phyloP scores from a whole-genome alignment of 2,113 vertebrate genomes.

The Elachura formosa region DNA sequence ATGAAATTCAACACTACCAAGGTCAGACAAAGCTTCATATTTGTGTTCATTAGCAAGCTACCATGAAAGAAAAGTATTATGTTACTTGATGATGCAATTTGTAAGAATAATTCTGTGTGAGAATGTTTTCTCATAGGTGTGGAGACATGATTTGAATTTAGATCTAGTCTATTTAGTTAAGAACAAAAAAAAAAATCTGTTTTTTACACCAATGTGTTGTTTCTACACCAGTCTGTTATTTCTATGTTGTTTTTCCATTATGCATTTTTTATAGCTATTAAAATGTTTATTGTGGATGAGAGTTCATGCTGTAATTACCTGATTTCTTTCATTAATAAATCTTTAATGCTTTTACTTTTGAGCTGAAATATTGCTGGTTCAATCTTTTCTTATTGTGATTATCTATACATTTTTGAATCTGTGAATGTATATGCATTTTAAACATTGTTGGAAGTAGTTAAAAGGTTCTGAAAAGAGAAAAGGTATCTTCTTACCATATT shows the following conservation, averaged over 20 bases:
- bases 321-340: neutral
- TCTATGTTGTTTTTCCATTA: neutral
- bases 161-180: neutral
- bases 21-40: neutral
- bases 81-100: neutral
- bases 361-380: neutral
- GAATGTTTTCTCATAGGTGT: neutral
- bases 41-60: neutral
- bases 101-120: neutral
- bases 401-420: neutral
- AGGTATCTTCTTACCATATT: neutral
- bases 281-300: neutral
- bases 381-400: neutral
- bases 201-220: neutral
- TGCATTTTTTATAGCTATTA: neutral
- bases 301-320: neutral
- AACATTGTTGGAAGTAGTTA: neutral
- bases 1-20: neutral
- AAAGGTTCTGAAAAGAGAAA: neutral
- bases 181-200: neutral
- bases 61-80: neutral
- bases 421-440: neutral
- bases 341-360: neutral
- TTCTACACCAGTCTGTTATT: neutral
- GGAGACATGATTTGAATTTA: neutral